phyloP scores from a whole-genome alignment of 2,888 invertebrate genomes.

The Callinectes sapidus region DNA sequence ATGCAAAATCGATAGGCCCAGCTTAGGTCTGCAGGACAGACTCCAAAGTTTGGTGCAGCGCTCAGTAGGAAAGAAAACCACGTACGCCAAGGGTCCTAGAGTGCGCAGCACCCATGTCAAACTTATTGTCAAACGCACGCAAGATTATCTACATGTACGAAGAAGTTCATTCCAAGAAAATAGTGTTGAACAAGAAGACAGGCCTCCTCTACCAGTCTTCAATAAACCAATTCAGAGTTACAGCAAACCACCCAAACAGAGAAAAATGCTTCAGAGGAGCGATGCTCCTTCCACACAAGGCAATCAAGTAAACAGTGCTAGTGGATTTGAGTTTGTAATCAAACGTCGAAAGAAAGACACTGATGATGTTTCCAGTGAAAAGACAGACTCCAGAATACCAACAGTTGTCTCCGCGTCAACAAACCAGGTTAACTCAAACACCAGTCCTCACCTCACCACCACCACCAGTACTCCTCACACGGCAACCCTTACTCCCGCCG shows the following conservation, averaged over 20 bases:
- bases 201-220: neutral
- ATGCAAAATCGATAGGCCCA: constrained; percentile 49
- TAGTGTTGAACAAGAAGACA: neutral
- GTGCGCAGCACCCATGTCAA: constrained; percentile 60
- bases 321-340: neutral
- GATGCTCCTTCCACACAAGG: neutral
- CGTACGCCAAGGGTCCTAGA: constrained; percentile 53
- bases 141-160: constrained; percentile 3
- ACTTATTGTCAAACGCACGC: constrained; percentile 43
- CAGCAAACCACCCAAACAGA: neutral
- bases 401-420: neutral
- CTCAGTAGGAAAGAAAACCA: constrained; percentile 28
- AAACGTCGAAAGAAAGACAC: neutral
- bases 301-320: neutral
- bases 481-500: neutral
- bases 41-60: constrained; percentile 48
- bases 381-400: neutral
- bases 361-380: neutral
- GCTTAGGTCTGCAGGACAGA: constrained; percentile 57
- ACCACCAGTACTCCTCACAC: neutral
- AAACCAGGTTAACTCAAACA: neutral
- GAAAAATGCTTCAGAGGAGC: neutral
- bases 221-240: constrained; percentile 26
- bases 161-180: neutral
- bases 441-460: neutral